Evolutionary conservation across 2,113 vertebrate species (phyloP).

Genomic region (Gopherus evgoodei): DNA sequence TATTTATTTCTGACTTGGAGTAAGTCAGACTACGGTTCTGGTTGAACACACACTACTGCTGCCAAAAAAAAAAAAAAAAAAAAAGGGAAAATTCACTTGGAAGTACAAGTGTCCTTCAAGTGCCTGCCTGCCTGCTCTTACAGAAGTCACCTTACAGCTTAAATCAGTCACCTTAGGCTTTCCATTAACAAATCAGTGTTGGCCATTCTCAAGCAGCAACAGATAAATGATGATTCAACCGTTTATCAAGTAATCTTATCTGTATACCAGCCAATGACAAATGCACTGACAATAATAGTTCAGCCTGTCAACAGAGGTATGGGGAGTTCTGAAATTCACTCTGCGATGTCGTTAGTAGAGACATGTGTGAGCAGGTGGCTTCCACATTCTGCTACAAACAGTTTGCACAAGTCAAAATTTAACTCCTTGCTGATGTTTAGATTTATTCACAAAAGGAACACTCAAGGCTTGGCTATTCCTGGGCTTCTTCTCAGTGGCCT

Average conservation of each 20-base stretch:
- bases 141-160: constrained; percentile 3
- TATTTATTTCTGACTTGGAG: constrained; percentile 64
- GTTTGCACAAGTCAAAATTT: not conserved
- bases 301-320: not conserved
- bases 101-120: constrained; percentile 33
- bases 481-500: not conserved
- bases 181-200: not conserved
- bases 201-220: constrained; percentile 13
- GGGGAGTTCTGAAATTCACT: constrained; percentile 4
- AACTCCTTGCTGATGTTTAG: not conserved
- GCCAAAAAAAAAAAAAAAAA: constrained; percentile 44
- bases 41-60: constrained; percentile 44
- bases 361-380: not conserved
- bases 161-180: not conserved
- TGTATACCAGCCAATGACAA: not conserved
- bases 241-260: not conserved
- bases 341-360: not conserved
- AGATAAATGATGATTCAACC: constrained; percentile 29
- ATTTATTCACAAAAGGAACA: constrained; percentile 5
- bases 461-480: not conserved
- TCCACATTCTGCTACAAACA: not conserved
- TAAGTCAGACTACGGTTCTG: constrained; percentile 59
- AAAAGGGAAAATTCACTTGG: constrained; percentile 26
- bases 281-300: not conserved
- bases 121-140: constrained; percentile 14